These are phyloP conservation scores for Ips typographus DNA, from an alignment of 1,140 invertebrate genomes.

Conservation along the genomic window DNA sequence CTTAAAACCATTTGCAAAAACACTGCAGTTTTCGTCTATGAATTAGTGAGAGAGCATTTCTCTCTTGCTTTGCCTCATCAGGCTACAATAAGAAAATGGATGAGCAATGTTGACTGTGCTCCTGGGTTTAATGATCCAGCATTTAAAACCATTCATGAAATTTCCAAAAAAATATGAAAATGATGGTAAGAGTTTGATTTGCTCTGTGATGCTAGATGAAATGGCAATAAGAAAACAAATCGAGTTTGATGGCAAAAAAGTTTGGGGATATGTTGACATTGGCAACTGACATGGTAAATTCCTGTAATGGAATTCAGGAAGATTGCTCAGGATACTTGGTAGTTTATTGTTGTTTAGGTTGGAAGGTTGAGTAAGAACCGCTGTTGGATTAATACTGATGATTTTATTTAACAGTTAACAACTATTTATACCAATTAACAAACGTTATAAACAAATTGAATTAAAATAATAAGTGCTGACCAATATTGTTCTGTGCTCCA, in stretches of 20 bases:
- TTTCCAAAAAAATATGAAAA: conserved; percentile 10
- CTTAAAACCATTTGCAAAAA: conserved; percentile 28
- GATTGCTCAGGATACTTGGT: too few relatives aligned
- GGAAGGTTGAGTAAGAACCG: too few relatives aligned
- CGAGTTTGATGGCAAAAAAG: conserved; percentile 38
- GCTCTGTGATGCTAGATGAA: conserved; percentile 43
- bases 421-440: too few relatives aligned
- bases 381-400: too few relatives aligned
- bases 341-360: too few relatives aligned
- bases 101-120: conserved; percentile 40
- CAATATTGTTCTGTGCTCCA: too few relatives aligned
- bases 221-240: conserved; percentile 47
- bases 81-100: conserved; percentile 47
- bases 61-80: conserved; percentile 39
- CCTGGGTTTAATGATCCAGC: conserved; percentile 60
- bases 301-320: too few relatives aligned
- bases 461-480: too few relatives aligned
- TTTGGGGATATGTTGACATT: conserved; percentile 42
- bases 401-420: too few relatives aligned
- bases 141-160: conserved; percentile 44
- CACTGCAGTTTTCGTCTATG: conserved; percentile 46
- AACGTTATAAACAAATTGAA: too few relatives aligned
- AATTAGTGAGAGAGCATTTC: conserved; percentile 33
- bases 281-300: too few relatives aligned
- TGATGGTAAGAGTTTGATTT: conserved; percentile 31